Conservation (phyloP, 2,797 vertebrate genomes). For the Myoxocephalus aenaeus region DNA sequence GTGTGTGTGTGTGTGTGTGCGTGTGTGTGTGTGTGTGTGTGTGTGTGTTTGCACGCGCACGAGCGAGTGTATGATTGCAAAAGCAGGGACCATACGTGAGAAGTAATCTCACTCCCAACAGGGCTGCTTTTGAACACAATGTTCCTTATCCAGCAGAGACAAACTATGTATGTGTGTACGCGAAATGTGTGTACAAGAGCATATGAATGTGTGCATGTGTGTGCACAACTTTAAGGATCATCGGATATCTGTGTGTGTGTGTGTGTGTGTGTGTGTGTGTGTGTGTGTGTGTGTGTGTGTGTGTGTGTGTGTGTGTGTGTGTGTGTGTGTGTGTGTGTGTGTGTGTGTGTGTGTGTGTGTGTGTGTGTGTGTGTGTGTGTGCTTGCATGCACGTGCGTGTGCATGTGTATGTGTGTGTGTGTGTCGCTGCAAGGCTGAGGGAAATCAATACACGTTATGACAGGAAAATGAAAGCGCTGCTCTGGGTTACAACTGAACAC, state of each 20-base stretch:
- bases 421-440: constrained; percentile 74
- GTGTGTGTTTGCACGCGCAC: constrained; percentile 25
- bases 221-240: constrained; percentile 64
- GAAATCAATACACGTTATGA: constrained; percentile 86
- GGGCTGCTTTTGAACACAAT: constrained; percentile 70
- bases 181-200: constrained; percentile 26
- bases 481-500: constrained; percentile 83
- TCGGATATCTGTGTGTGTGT: constrained; percentile 52
- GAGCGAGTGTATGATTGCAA: constrained; percentile 65
- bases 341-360: constrained; percentile 33
- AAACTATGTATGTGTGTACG: constrained; percentile 56
- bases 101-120: constrained; percentile 78
- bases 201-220: constrained; percentile 49
- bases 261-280: constrained; percentile 28
- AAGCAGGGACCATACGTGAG: constrained; percentile 62
- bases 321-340: constrained; percentile 47
- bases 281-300: constrained; percentile 34
- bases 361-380: constrained; percentile 21
- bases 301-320: constrained; percentile 28
- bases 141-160: constrained; percentile 67
- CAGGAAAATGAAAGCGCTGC: constrained; percentile 83
- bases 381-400: constrained; percentile 42
- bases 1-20: constrained; percentile 2
- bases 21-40: constrained; percentile 10
- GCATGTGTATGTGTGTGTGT: constrained; percentile 47